Evolutionary conservation across 1,140 invertebrate species (phyloP).

Genomic region (Samia ricini): DNA sequence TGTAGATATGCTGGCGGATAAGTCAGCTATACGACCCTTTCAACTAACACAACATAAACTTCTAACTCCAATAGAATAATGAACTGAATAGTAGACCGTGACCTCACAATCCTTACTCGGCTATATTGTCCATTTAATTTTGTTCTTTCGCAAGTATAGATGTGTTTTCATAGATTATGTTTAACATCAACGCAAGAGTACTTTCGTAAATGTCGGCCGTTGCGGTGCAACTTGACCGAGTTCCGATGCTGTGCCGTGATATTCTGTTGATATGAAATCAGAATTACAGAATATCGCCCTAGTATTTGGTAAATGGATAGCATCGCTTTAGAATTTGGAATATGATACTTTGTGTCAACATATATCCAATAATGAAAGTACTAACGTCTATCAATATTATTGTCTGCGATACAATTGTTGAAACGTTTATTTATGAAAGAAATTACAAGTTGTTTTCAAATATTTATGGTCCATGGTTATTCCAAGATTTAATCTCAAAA

Average conservation of each 20-base stretch:
- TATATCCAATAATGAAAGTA: neutral
- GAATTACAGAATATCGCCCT: constrained; percentile 2
- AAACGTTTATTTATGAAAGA: too few species aligned
- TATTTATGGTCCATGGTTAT: too few species aligned
- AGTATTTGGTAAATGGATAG: neutral
- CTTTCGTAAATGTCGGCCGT: constrained; percentile 20
- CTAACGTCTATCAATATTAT: neutral
- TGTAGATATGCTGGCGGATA: too few species aligned
- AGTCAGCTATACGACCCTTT: too few species aligned
- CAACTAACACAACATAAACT: too few species aligned
- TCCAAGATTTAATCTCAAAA: too few species aligned
- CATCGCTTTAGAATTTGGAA: neutral
- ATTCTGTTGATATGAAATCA: constrained; percentile 25
- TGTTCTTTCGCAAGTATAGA: constrained; percentile 22
- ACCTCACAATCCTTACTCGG: neutral
- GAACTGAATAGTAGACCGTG: neutral
- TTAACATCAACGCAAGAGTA: constrained; percentile 20
- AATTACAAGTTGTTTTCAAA: too few species aligned
- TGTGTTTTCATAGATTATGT: constrained; percentile 21
- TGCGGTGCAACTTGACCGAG: constrained; percentile 24
- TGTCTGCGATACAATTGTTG: too few species aligned
- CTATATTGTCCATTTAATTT: constrained; percentile 7
- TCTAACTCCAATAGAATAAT: neutral
- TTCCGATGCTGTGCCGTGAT: constrained; percentile 35
- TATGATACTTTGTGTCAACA: neutral